Evolutionary conservation across 2,888 invertebrate species (phyloP).

Genomic region (Chydorus sphaericus): DNA sequence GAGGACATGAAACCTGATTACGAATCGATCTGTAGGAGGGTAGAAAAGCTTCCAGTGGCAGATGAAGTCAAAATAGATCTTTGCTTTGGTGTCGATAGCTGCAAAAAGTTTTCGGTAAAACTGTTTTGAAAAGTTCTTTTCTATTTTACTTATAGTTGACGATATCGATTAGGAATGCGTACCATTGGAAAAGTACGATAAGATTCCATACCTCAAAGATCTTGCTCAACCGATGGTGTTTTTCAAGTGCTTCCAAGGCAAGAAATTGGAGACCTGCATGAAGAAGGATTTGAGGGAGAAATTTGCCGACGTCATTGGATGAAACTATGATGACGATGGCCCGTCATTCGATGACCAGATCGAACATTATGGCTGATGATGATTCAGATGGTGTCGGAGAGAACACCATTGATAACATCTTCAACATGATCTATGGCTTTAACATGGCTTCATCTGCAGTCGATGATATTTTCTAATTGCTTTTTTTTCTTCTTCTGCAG

Average conservation of each 20-base stretch:
- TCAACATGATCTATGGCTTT: slow-evolving; percentile 10
- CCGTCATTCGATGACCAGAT: too few species aligned
- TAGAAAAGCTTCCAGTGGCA: slow-evolving; percentile 43
- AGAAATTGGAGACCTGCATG: slow-evolving; percentile 15
- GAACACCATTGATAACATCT: background rate
- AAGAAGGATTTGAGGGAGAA: slow-evolving; percentile 15
- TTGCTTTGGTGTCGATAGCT: slow-evolving; percentile 48
- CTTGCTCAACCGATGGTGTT: slow-evolving; percentile 11
- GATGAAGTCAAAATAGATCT: slow-evolving; percentile 47
- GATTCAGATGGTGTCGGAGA: background rate
- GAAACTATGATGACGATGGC: background rate
- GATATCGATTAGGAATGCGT: slow-evolving; percentile 10
- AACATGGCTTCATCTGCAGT: too few species aligned
- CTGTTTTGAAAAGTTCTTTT: too few species aligned
- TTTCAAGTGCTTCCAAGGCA: slow-evolving; percentile 14
- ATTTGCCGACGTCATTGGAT: background rate
- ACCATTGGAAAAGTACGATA: slow-evolving; percentile 11
- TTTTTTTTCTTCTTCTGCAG: too few species aligned
- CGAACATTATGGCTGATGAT: too few species aligned
- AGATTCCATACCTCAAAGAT: slow-evolving; percentile 6
- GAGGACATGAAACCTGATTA: slow-evolving; percentile 49
- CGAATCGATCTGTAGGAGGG: slow-evolving; percentile 44
- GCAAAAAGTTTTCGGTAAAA: slow-evolving; percentile 51
- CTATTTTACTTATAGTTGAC: background rate
- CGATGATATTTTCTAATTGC: background rate